Conservation (phyloP, 2,888 invertebrate species). For the Oscheius myriophilus region DNA sequence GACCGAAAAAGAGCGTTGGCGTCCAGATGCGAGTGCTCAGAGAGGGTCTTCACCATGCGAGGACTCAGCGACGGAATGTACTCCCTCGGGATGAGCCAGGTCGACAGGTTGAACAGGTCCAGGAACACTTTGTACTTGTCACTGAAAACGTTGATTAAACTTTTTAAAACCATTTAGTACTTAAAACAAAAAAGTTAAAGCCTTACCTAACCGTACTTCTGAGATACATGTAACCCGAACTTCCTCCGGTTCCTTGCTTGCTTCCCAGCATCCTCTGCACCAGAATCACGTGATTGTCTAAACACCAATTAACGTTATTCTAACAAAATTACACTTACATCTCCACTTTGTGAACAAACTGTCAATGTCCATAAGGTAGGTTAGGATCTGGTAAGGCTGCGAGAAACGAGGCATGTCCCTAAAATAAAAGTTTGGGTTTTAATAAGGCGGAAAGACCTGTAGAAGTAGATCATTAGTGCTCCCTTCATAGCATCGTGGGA, state of each 20-base stretch:
- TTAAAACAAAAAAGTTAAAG: background rate
- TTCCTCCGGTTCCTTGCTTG: constrained; percentile 96
- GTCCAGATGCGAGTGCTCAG: constrained; percentile 61
- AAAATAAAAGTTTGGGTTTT: background rate
- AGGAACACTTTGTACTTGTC: constrained; percentile 98
- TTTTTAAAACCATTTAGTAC: background rate
- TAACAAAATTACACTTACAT: constrained; percentile 79
- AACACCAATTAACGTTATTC: no score
- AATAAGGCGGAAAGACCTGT: constrained; percentile 75
- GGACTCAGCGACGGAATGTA: constrained; percentile 88
- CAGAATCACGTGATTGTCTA: constrained; percentile 98
- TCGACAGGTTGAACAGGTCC: constrained; percentile 95
- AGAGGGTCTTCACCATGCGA: constrained; percentile 77
- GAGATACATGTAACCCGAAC: constrained; percentile 96
- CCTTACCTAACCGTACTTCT: constrained; percentile 89
- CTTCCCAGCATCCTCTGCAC: constrained; percentile 99
- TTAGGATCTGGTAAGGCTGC: constrained; percentile 93
- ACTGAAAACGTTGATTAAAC: constrained; percentile 75
- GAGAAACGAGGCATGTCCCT: constrained; percentile 93
- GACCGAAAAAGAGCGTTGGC: constrained; percentile 4
- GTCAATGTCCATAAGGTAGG: constrained; percentile 95
- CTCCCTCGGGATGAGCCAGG: constrained; percentile 90
- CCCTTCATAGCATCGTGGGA: constrained; percentile 92
- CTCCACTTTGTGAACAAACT: constrained; percentile 98
- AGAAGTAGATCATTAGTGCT: constrained; percentile 96